Evolutionary conservation across 2,113 vertebrate genomes (phyloP).

Genomic region (Odocoileus virginianus): DNA sequence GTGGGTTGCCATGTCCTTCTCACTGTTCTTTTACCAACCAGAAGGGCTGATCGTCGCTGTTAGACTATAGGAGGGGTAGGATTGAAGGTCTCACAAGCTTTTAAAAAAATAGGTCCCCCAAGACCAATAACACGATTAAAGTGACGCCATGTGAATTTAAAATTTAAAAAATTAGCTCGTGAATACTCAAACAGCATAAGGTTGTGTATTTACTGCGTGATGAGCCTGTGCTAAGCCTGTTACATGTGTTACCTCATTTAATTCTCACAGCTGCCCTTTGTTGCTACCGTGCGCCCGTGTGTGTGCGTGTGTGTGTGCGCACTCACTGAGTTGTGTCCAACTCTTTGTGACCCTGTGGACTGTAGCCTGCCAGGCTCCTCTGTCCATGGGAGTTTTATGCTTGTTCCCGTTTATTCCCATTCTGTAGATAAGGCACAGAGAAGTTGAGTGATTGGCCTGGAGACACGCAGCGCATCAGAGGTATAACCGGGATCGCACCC

Average conservation of each 20-base stretch:
- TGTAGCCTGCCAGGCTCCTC: neutral
- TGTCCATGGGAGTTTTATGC: neutral
- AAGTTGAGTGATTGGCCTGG: neutral
- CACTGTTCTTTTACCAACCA: neutral
- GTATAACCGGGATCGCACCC: no score
- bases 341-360: neutral
- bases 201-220: accelerated
- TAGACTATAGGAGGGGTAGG: neutral
- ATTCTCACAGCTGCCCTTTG: neutral
- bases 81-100: neutral
- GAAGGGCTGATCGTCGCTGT: neutral
- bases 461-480: neutral
- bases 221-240: neutral
- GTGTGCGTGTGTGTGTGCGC: accelerated
- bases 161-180: neutral
- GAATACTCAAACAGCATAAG: accelerated
- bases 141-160: neutral
- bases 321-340: neutral
- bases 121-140: neutral
- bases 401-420: neutral
- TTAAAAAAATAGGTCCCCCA: neutral
- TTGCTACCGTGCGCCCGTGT: accelerated
- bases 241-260: accelerated
- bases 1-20: neutral
- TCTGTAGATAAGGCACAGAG: neutral